phyloP scores from a whole-genome alignment of 2,888 invertebrate genomes.

The Cryptosula pallasiana region DNA sequence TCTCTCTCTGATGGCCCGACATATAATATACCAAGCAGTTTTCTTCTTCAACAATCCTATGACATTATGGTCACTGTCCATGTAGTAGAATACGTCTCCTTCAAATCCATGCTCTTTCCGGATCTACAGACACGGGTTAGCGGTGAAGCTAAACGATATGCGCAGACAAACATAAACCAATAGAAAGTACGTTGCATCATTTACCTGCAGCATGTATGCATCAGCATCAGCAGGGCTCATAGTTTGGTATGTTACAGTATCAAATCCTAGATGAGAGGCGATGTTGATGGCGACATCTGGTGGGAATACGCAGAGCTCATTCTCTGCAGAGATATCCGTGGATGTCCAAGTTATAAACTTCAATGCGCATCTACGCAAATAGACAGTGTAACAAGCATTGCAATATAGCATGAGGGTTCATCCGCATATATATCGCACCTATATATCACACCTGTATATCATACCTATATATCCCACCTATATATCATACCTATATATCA shows the following conservation, averaged over 20 bases:
- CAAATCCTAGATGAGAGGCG: constrained; percentile 37
- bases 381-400: no score
- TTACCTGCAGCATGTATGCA: constrained; percentile 42
- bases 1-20: constrained; percentile 49
- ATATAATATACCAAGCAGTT: constrained; percentile 55
- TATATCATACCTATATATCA: no score
- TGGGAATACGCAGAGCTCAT: constrained; percentile 38
- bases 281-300: constrained; percentile 48
- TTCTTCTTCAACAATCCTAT: constrained; percentile 56
- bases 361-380: constrained; percentile 36
- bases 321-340: constrained; percentile 34
- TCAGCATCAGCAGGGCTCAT: constrained; percentile 38
- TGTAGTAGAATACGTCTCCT: constrained; percentile 54
- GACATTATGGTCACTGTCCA: constrained; percentile 45
- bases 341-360: constrained; percentile 48
- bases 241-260: constrained; percentile 42
- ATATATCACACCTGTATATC: no score
- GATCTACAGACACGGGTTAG: constrained; percentile 32
- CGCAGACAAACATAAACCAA: no score
- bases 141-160: no score
- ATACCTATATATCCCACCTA: no score
- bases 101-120: constrained; percentile 48
- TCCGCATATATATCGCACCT: no score
- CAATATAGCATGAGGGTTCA: no score
- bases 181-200: no score